These are phyloP conservation scores for Syndactyla subalaris DNA, from an alignment of 2,797 vertebrate species.

Conservation along the genomic window DNA sequence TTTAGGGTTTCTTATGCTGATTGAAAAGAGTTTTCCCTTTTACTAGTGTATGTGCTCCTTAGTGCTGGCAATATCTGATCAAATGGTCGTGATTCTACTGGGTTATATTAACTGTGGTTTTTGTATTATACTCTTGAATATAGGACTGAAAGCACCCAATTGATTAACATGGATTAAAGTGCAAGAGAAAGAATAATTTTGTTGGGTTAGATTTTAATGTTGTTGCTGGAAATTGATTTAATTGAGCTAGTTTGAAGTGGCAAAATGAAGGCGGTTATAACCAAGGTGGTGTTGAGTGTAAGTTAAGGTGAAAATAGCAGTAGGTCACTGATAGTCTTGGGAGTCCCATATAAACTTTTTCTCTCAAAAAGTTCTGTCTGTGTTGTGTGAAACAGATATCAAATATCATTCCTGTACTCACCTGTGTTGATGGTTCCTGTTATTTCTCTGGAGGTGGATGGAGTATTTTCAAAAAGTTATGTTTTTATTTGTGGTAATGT, in stretches of 20 bases:
- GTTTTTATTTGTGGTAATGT: background rate
- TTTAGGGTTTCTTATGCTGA: background rate
- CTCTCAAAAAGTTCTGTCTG: background rate
- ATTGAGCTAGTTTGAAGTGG: background rate
- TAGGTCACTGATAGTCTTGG: background rate
- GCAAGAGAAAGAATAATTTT: background rate
- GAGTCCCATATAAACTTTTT: background rate
- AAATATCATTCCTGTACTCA: fast-evolving
- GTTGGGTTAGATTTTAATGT: background rate
- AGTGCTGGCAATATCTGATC: background rate
- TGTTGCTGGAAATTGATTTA: background rate
- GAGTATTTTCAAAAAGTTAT: background rate
- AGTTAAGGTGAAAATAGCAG: background rate
- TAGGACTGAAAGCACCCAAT: background rate
- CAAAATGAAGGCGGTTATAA: background rate
- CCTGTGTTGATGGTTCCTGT: background rate
- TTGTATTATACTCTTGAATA: background rate
- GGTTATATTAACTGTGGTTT: background rate
- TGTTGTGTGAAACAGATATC: background rate
- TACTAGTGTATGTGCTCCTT: background rate
- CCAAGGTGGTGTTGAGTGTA: background rate
- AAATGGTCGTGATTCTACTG: background rate
- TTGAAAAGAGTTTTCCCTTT: background rate
- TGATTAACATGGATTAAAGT: background rate
- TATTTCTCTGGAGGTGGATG: background rate